Base-by-base conservation (phyloP, 2,797 vertebrate species). In the Platalea minor region DNA sequence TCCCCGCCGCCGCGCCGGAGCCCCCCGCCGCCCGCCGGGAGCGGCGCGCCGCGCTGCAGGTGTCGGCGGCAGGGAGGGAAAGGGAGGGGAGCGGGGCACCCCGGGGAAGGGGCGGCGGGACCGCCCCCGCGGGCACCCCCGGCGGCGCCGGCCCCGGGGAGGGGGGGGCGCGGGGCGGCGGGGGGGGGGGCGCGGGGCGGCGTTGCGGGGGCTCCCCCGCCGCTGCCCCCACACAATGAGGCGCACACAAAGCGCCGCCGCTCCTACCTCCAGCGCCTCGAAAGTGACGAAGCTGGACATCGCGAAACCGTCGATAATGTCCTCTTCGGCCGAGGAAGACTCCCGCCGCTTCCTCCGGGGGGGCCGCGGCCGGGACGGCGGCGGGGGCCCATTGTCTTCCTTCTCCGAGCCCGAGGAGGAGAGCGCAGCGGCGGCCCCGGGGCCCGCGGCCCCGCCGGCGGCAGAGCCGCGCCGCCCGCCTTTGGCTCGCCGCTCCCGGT, bases 271-370 rank as follows among this genome's bases (percentile, higher is more conserved):
- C 96, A 99, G 97, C 94, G 98, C 99, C 97, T 99, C 99, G 97
- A 99, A 98, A 94, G 99, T 99, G 97, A 99, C 98, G 88, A 99
- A 99, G 93, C 99, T 99, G 41, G 98, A 98, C 97, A 99, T 99
- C 95, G 99, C 99, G 97, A 99, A 99, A 85, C 99, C 99, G 95
- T 99, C 99, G 61, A 99, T 99, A 98, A 99, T 98, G 98, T 99
- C 99, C 97, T 99, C 99, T 94, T 99, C 99, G 43, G 98, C 99
- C 63, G 99, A 99, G 78, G 98, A 98, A 96, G 99, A 99, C 97
- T 99, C 99, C 97, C 99, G 98, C 91, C 99, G 98, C 98, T 99
- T 99, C 95, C 99, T 98, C 81, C 99, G 98, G 17, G 99, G 99
- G 91, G 99, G 99, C 94, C 98, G 98, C 84, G 99, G 99, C 68